Base-by-base conservation (phyloP, 2,797 vertebrate genomes). In the Chelmon rostratus region DNA sequence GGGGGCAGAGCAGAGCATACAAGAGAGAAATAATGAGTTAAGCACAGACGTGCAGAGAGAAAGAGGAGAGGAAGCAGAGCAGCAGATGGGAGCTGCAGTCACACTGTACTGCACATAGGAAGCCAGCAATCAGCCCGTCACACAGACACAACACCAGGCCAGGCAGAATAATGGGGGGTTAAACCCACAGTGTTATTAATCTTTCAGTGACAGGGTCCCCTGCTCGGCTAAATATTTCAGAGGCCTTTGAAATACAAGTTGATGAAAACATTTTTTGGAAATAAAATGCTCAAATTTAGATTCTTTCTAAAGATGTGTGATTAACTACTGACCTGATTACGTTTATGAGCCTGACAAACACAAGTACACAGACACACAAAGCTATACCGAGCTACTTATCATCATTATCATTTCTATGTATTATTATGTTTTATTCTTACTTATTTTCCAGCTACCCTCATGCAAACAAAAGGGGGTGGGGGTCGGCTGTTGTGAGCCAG, bases 21-120 rank as follows among this genome's bases (percentile, higher is more conserved):
- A 52, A 58, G 56, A 63, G 38, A 78, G 68, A 74, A 76, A 69
- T 59, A 64, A 80, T 61, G 25, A 81, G 68, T 53, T 50, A 70
- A 71, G 56, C 61, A 56, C 28, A 69, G 71, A 70, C 47, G 67
- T 40, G 33, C 33, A 71, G 72, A 52, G 46, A 65, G 54, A 62
- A 35, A 69, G 46, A 59, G 67, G 58, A 64, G 68, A 75, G 33
- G 68, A 63, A 52, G 66, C 40, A 71, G 77, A 76, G 73, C 46
- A 80, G 73, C 71, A 86, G 76, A 90, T 85, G 79, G 66, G 79
- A 47, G 73, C 56, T 68, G 67, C 75, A 86, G 76, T 65, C 50
- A 52, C 44, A 56, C 40, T 28, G 40, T 57, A 57, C 38, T 61
- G 57, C 64, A 73, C 38, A 77, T 8, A 64, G n/a, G 40, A 67